Conservation (phyloP, 92 coral and sea anemone genomes). For the Actinostola sp. region DNA sequence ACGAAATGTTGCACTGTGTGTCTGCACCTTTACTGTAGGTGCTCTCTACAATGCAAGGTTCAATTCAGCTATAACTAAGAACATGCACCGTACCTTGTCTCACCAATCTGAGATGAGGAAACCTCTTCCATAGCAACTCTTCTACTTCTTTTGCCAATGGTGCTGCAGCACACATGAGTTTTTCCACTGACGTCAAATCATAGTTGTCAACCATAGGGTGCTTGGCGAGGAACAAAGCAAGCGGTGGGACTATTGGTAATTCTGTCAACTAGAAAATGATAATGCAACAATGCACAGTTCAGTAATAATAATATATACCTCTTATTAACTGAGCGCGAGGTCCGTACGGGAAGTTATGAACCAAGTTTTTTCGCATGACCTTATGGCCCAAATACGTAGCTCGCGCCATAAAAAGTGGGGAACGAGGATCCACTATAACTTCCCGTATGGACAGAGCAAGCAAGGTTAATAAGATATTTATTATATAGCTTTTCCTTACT, state of each 20-base stretch:
- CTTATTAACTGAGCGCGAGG: no score
- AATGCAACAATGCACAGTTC: neutral
- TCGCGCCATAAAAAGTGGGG: no score
- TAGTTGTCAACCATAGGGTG: conserved; percentile 71
- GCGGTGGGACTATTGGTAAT: conserved; percentile 62
- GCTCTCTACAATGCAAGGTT: neutral
- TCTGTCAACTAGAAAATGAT: conserved; percentile 28
- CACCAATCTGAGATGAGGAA: conserved; percentile 43
- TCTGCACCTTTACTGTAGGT: no score
- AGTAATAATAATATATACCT: no score
- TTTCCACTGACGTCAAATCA: conserved; percentile 59
- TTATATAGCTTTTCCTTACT: no score
- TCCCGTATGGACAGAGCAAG: no score
- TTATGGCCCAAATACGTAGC: no score
- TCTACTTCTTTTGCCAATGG: conserved; percentile 71
- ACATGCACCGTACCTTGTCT: conserved; percentile 63
- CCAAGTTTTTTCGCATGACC: no score
- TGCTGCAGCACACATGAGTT: conserved; percentile 72
- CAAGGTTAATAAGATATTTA: no score
- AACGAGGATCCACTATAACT: no score
- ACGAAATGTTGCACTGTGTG: no score
- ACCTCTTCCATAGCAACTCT: conserved; percentile 39
- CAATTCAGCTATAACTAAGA: neutral
- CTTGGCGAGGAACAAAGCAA: conserved; percentile 75
- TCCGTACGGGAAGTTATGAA: no score